Conservation (phyloP, 2,113 vertebrate species). For the Arenaria interpres region DNA sequence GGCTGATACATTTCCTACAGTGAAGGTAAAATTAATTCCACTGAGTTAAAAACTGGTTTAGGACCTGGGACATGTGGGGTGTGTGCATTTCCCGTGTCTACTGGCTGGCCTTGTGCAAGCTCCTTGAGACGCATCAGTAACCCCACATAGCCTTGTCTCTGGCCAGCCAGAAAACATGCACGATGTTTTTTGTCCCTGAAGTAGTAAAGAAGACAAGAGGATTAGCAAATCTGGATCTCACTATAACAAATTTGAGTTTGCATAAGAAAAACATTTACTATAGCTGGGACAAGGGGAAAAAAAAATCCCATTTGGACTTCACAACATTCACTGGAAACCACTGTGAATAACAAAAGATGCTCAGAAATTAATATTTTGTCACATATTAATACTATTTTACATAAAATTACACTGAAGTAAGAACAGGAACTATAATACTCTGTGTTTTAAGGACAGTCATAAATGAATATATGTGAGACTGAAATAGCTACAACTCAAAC, state of each 20-base stretch:
- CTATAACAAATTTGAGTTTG: neutral
- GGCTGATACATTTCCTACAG: neutral
- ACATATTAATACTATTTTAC: neutral
- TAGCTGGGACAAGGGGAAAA: neutral
- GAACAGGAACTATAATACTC: rapidly evolving
- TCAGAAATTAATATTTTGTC: neutral
- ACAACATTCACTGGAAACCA: neutral
- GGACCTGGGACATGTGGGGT: rapidly evolving
- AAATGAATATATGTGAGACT: neutral
- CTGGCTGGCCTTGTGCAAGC: neutral
- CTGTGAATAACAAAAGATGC: neutral
- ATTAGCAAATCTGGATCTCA: neutral
- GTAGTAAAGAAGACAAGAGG: neutral
- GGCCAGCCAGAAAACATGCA: neutral
- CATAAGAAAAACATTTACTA: neutral
- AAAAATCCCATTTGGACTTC: neutral
- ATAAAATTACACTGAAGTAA: neutral
- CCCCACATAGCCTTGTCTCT: neutral
- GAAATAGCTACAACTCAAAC: rapidly evolving
- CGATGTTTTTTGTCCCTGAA: neutral
- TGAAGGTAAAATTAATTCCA: neutral
- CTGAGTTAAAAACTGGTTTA: neutral
- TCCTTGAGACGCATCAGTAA: neutral
- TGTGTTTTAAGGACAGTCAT: neutral
- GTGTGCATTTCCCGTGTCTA: rapidly evolving